Evolutionary conservation across 1,140 invertebrate genomes (phyloP).

Genomic region (Potamilus streckersoni): DNA sequence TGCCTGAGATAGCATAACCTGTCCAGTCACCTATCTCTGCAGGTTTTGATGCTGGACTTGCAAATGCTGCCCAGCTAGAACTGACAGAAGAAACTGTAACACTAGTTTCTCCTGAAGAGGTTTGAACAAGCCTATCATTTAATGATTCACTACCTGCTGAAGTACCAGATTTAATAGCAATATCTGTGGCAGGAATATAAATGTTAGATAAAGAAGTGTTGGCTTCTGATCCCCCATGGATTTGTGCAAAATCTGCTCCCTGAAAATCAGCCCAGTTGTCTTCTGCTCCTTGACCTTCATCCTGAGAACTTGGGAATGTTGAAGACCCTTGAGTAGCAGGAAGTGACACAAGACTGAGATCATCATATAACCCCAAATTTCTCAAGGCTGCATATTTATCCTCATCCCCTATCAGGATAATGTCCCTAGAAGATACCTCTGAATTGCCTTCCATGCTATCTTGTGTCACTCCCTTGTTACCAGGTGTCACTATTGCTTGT

Average conservation of each 20-base stretch:
- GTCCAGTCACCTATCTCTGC: constrained; percentile 36
- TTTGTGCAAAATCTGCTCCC: constrained; percentile 17
- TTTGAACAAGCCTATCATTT: no score
- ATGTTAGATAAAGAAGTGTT: not conserved
- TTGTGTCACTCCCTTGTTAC: not conserved
- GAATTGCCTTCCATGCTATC: constrained; percentile 5
- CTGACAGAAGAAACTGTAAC: no score
- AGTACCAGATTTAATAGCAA: not conserved
- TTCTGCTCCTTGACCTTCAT: constrained; percentile 22
- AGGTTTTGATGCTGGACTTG: constrained; percentile 2
- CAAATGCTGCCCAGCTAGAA: no score
- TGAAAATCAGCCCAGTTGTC: constrained; percentile 64
- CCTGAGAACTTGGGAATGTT: no score
- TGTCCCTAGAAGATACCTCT: constrained; percentile 34
- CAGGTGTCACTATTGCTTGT: constrained; percentile 2
- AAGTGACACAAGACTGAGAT: no score
- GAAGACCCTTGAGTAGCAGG: no score
- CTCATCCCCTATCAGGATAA: constrained; percentile 59
- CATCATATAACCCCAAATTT: constrained; percentile 29
- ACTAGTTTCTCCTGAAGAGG: no score
- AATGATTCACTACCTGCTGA: no score
- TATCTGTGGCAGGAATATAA: not conserved
- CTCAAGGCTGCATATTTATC: constrained; percentile 69
- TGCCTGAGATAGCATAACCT: constrained; percentile 5
- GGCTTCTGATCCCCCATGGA: not conserved